Evolutionary conservation across 2,797 vertebrate species (phyloP).

Genomic region (Eremophila alpestris): DNA sequence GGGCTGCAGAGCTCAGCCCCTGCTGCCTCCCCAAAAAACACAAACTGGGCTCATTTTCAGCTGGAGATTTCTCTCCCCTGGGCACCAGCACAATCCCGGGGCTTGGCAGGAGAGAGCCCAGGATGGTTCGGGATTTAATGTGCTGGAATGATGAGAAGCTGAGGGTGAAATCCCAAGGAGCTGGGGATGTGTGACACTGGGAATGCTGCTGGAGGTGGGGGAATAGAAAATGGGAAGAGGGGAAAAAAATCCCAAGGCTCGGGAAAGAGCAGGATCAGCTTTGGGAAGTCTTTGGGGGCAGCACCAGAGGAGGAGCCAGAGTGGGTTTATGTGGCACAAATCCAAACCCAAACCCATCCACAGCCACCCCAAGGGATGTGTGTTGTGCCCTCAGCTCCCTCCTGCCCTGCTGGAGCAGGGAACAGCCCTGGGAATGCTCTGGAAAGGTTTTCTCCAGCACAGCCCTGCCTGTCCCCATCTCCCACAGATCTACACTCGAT

Average conservation of each 20-base stretch:
- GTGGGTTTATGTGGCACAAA: accelerated
- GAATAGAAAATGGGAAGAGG: not conserved
- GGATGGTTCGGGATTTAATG: not conserved
- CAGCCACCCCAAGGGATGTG: not conserved
- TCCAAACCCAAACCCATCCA: too few relatives aligned
- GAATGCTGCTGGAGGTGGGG: not conserved
- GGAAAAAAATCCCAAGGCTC: accelerated
- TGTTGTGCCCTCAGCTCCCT: accelerated
- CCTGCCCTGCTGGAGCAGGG: not conserved
- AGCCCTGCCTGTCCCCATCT: too few relatives aligned
- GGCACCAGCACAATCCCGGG: not conserved
- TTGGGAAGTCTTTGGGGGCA: not conserved
- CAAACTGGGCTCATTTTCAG: not conserved
- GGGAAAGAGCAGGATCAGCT: not conserved
- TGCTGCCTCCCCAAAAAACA: not conserved
- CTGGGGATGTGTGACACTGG: not conserved
- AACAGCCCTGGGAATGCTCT: not conserved
- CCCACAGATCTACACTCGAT: too few relatives aligned
- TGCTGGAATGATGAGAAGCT: not conserved
- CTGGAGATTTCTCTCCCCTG: not conserved
- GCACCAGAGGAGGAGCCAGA: not conserved
- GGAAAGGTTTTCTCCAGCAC: too few relatives aligned
- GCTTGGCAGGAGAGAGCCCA: not conserved
- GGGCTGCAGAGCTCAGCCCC: not conserved
- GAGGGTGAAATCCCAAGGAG: not conserved